Evolutionary conservation across 2,888 invertebrate genomes (phyloP), one percentile per base, ranked within the genome.

Genomic region (Spatulosminthurus flaviceps): DNA sequence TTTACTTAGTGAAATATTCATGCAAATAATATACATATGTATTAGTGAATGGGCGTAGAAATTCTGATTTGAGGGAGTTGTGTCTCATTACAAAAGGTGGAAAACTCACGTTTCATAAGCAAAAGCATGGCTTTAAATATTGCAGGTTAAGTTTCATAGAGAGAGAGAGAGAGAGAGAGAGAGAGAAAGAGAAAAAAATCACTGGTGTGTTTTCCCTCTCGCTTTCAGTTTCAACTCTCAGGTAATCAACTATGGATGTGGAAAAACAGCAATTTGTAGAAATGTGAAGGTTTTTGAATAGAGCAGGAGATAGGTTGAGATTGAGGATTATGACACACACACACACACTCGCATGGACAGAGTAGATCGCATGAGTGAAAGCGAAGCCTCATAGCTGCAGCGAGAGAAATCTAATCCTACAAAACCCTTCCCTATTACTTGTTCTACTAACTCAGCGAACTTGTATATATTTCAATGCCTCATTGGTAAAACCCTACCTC

Each of bases 311-410:
- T 21, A 24, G 69, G 51, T 28, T 1, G 43, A 79, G 78, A 79
- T 73, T 79, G 78, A 26, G 79, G 79, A 79, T 79, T 79, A 79
- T 79, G 75, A 60, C 61, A 69, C 42, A 61, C 11, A 64, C 16
- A 66, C 51, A 24, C 51, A 19, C 16, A 51, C 51, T 5, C 2
- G 16, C 16, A 51, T 13, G 51, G 16, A 51, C 7, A 51, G 9
- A 19, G 5, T 51, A n/a, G n/a, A n/a, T n/a, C n/a, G n/a, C 51
- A 2, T 51, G 19, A 51, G 73, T 26, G 51, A 78, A 67, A 73
- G 66, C 24, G 64, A 72, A 21, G 70, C 61, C n/a, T 21, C 24
- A 60, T 19, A 19, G 29, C 28, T 19, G 42, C 41, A 28, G 61
- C 19, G 21, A 26, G n/a, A 61, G 78, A 73, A 78, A 78, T 78